Evolutionary conservation across 2,888 invertebrate genomes (phyloP), one percentile per base, ranked within the genome.

Genomic region (Microctonus aethiopoides): DNA sequence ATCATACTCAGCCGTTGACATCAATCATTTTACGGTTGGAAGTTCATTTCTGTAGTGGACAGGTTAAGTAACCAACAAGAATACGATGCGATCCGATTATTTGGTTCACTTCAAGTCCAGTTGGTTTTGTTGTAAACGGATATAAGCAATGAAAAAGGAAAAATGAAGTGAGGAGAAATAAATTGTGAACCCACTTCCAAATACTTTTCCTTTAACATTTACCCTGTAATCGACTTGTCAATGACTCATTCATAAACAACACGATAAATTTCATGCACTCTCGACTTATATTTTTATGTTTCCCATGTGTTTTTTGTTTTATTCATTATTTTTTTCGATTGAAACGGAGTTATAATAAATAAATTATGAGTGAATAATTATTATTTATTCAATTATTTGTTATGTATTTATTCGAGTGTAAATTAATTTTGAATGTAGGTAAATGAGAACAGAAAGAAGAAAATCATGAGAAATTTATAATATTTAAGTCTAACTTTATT

Each of bases 1-100:
- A 82, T 83, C 81, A 81, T 79, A 74, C 76, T 77, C 83, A 81
- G 82, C 76, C 78, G 74, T 71, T 74, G 75, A 75, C 79, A 82
- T 83, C 81, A 80, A 83, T 83, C 83, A 83, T 83, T 78, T 78
- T 75, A 75, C 78, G 76, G 75, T 73, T 74, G 73, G 64, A 75
- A n/a, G 77, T 72, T 76, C 74, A 76, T 68, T 74, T 74, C 81
- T 83, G 83, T 71, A 67, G 71, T 73, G 75, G 83, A 83, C 83
- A 83, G 82, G 74, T 77, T 77, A 77, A 78, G 78, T 77, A 78
- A 79, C 76, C 74, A 74, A 52, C 75, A 65, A 75, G 72, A 74
- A 72, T 20, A 52, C 65, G 61, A 66, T 54, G 72, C 65, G 51
- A 56, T 11, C 56, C 73, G 73, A 76, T 77, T 77, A 77, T 77